A percentile compares a stretch with the other conserved stretches of the same genome.
These are phyloP conservation scores for Apantesis nais DNA, from an alignment of 2,888 invertebrate genomes.

Conservation along the genomic window DNA sequence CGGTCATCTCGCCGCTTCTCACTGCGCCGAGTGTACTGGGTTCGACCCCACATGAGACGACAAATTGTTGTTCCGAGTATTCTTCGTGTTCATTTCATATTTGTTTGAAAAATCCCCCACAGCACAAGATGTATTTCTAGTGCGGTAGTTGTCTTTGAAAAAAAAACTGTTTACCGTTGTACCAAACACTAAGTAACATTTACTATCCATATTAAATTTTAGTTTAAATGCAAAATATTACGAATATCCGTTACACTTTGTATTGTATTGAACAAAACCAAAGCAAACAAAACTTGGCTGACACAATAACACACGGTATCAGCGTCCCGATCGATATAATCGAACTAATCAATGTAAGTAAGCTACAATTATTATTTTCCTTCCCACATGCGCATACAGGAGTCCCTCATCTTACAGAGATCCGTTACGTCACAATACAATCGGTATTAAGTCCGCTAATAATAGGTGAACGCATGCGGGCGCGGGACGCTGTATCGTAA, in stretches of 20 bases:
- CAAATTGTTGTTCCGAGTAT: too few species aligned
- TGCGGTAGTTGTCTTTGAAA: too few species aligned
- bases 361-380: slow-evolving; percentile 6
- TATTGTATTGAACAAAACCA: not conserved
- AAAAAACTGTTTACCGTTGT: too few species aligned
- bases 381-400: slow-evolving; percentile 28
- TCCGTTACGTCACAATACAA: slow-evolving; percentile 49
- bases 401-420: slow-evolving; percentile 52
- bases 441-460: slow-evolving; percentile 40
- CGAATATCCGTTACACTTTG: slow-evolving; percentile 3
- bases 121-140: too few species aligned
- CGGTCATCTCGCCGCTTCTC: too few species aligned
- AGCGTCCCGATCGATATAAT: slow-evolving; percentile 8
- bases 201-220: not conserved
- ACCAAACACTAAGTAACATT: not conserved
- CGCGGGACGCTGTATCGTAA: slow-evolving; percentile 26
- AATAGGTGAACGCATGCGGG: slow-evolving; percentile 60
- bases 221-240: not conserved
- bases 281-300: not conserved
- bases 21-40: too few species aligned
- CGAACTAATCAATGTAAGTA: slow-evolving; percentile 6
- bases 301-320: not conserved
- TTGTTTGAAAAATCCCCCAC: too few species aligned
- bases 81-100: too few species aligned
- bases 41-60: too few species aligned